phyloP scores from a whole-genome alignment of 2,797 vertebrate genomes.

The Sandelia bainsii region DNA sequence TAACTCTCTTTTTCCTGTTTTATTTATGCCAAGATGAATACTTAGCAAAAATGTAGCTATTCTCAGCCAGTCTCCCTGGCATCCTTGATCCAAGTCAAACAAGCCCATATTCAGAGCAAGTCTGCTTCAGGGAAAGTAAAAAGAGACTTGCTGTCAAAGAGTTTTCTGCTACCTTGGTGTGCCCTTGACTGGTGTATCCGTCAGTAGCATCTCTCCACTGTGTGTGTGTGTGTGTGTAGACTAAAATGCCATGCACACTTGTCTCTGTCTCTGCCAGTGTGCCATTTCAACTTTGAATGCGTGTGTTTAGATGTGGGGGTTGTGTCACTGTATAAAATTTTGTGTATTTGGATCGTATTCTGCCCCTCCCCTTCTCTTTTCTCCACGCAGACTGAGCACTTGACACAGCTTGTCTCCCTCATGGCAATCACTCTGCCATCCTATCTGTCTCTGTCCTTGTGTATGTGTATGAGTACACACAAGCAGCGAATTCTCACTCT shows the following conservation, averaged over 20 bases:
- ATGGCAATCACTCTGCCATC: constrained; percentile 63
- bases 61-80: constrained; percentile 49
- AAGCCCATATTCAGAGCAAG: constrained; percentile 57
- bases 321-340: constrained; percentile 44
- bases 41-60: constrained; percentile 30
- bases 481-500: constrained; percentile 45
- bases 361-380: constrained; percentile 27
- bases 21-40: constrained; percentile 55
- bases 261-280: constrained; percentile 41
- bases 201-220: constrained; percentile 50
- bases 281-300: constrained; percentile 48
- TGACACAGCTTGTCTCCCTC: constrained; percentile 71
- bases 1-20: constrained; percentile 39
- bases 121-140: constrained; percentile 45
- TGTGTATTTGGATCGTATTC: constrained; percentile 45
- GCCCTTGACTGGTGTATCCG: constrained; percentile 64
- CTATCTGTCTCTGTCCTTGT: constrained; percentile 56
- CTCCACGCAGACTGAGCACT: constrained; percentile 66
- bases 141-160: constrained; percentile 69
- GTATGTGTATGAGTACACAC: constrained; percentile 27
- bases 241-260: constrained; percentile 26
- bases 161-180: constrained; percentile 61
- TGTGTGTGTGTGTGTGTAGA: constrained; percentile 21
- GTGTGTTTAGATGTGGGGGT: constrained; percentile 36
- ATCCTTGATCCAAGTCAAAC: constrained; percentile 57